Conservation (phyloP, 1,140 invertebrate species). For the Zaprionus inermis region DNA sequence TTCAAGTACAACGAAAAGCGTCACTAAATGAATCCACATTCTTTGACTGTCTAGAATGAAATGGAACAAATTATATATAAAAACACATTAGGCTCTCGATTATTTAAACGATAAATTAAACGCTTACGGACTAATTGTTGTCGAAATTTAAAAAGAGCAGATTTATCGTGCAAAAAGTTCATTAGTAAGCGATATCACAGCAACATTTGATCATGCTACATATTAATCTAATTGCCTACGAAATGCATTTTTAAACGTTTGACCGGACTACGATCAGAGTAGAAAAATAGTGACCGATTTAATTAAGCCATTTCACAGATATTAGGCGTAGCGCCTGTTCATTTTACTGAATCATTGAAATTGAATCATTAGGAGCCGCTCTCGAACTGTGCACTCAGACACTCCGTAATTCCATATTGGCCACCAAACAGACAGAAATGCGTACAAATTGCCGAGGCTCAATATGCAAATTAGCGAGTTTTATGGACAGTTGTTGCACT, state of each 20-base stretch:
- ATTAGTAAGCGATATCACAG: too few relatives aligned
- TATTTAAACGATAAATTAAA: background rate
- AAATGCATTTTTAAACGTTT: background rate
- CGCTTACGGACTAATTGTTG: background rate
- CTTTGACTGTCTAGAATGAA: background rate
- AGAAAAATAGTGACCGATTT: background rate
- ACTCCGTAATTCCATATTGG: background rate
- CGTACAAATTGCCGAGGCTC: background rate
- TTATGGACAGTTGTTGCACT: conserved; percentile 4
- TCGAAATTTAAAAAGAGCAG: background rate
- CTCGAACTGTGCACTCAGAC: background rate
- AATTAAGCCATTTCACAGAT: background rate
- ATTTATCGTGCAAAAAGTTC: background rate
- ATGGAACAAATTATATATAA: background rate
- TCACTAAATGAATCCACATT: background rate
- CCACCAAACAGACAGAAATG: background rate
- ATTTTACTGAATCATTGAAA: background rate
- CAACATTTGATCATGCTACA: too few relatives aligned
- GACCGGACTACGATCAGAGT: background rate
- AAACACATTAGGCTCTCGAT: background rate
- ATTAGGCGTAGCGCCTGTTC: background rate
- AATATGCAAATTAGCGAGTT: conserved; percentile 9
- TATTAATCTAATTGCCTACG: background rate
- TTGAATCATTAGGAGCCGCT: background rate
- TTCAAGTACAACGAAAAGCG: background rate